Evolutionary conservation across 1,140 invertebrate species (phyloP), one percentile per base, ranked within the genome.

Genomic region (Drosophila nigrodunni): DNA sequence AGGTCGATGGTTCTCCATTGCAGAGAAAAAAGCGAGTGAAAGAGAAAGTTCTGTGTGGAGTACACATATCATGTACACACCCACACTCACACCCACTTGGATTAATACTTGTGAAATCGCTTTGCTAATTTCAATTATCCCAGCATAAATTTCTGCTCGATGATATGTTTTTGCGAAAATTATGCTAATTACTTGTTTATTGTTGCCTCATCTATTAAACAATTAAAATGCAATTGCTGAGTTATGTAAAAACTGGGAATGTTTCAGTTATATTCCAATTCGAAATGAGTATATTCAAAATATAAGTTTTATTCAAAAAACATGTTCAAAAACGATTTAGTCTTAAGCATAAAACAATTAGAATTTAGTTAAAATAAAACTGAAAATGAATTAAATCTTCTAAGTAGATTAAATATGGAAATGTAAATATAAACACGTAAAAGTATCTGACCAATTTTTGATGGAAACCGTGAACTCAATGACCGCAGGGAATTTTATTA

Each of bases 41-140:
- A 37, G 34, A 39, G 34, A n/a, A 8, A 2, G 18, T 30, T 1
- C n/a, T 35, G 6, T 11, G 37, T 25, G 15, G 2, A 5, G 4
- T 13, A 43, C 41, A 43, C 13, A 43, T 41, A 10, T 43, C 41
- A n/a, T 43, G n/a, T 43, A 43, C 11, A 41, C 37, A 61, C 46
- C n/a, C 21, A 21, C 57, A 30, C 43, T 3, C 43, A 60, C 8
- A 34, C 58, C 2, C 10, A 15, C 7, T n/a, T 7, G 5, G 6
- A 25, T n/a, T 2, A 39, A 7, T 9, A 35, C 35, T 6, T 15
- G 34, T 39, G 35, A 3, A 10, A 13, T 34, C 60, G 47, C 61
- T 15, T 30, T 41, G 35, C 49, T 50, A 50, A 62, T 62, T 50
- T 62, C 10, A 34, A 62, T 30, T 64, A 43, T 30, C 34, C 7